A percentile compares a stretch with the other conserved stretches of the same genome.
Conservation (phyloP, 2,888 invertebrate genomes). For the Liposcelis brunnea region DNA sequence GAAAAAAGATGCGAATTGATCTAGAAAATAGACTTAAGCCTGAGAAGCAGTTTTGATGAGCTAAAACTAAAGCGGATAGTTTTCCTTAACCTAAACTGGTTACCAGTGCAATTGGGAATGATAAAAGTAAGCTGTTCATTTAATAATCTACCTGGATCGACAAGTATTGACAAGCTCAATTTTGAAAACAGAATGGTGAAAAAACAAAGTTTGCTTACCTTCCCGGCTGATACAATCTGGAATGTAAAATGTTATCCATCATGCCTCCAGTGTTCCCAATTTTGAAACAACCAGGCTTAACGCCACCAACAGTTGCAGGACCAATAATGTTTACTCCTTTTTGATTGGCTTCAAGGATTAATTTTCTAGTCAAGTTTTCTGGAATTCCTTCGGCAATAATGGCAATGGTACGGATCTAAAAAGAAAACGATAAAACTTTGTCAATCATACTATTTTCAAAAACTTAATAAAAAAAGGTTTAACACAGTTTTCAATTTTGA, state of each 20-base stretch:
- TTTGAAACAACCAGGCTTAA: slow-evolving; percentile 97
- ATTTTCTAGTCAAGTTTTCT: slow-evolving; percentile 91
- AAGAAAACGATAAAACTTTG: slow-evolving; percentile 11
- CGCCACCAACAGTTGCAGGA: slow-evolving; percentile 91
- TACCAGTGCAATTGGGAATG: too few relatives aligned
- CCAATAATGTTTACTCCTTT: slow-evolving; percentile 80
- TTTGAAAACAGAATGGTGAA: too few relatives aligned
- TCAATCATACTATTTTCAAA: slow-evolving; percentile 1
- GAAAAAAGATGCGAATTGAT: too few relatives aligned
- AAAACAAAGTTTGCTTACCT: slow-evolving; percentile 28
- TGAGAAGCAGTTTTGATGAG: too few relatives aligned
- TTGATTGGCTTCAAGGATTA: slow-evolving; percentile 67
- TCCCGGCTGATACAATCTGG: slow-evolving; percentile 90
- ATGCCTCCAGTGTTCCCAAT: slow-evolving; percentile 99
- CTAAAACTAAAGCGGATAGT: too few relatives aligned
- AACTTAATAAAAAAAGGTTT: slow-evolving; percentile 5
- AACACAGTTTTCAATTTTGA: slow-evolving; percentile 2
- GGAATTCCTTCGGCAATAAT: slow-evolving; percentile 99
- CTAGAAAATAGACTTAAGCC: too few relatives aligned
- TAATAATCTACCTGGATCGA: too few relatives aligned
- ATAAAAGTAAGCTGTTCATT: too few relatives aligned
- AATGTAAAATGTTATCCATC: slow-evolving; percentile 97
- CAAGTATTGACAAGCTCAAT: too few relatives aligned
- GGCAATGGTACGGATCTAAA: slow-evolving; percentile 79
- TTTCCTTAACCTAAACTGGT: too few relatives aligned